Evolutionary conservation across 2,113 vertebrate species (phyloP).

Genomic region (Regulus satrapa): DNA sequence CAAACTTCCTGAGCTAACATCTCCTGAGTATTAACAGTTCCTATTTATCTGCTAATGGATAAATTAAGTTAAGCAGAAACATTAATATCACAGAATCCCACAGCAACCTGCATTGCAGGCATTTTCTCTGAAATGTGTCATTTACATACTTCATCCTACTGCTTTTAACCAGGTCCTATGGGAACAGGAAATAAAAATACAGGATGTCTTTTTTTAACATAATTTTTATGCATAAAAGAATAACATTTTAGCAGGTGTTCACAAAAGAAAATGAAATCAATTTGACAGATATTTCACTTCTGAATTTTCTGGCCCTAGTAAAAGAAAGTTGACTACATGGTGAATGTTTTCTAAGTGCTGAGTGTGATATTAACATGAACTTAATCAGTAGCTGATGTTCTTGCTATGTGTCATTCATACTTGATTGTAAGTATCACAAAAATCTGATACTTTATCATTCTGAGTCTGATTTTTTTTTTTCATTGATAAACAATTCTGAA

Average conservation of each 20-base stretch:
- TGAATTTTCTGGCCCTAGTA: neutral
- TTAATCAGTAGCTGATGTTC: neutral
- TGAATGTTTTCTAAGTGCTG: neutral
- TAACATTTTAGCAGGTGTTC: neutral
- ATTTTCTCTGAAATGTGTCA: neutral
- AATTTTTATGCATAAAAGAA: neutral
- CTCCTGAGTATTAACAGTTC: neutral
- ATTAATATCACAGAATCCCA: neutral
- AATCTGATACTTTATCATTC: neutral
- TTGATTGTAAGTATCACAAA: neutral
- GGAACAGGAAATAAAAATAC: neutral
- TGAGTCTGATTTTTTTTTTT: neutral
- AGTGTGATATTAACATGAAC: neutral
- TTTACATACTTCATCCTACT: neutral
- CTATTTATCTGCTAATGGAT: neutral
- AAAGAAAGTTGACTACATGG: neutral
- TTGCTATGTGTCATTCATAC: neutral
- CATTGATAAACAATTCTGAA: neutral
- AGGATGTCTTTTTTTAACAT: neutral
- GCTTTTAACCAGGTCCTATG: neutral
- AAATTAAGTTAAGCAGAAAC: neutral
- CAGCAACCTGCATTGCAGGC: accelerated
- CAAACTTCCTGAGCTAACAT: neutral
- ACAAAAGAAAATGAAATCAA: neutral
- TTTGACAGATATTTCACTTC: neutral